Evolutionary conservation across 1,140 invertebrate species (phyloP).

Genomic region (Phymorhynchus buccinoides): DNA sequence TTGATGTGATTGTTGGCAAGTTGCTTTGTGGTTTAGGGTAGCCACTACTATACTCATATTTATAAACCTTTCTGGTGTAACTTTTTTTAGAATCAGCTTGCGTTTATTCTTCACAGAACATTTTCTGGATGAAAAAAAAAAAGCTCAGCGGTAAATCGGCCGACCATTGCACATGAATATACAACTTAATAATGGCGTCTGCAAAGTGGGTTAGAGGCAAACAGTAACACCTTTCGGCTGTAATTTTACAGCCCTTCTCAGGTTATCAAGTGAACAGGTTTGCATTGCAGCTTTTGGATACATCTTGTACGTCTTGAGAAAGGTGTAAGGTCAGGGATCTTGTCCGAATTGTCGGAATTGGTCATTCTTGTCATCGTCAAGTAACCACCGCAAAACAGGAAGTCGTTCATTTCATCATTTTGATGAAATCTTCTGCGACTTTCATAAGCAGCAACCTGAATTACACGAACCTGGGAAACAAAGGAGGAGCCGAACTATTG

Average conservation of each 20-base stretch:
- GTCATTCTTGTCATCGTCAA: not conserved
- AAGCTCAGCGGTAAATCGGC: not conserved
- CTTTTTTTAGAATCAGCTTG: not conserved
- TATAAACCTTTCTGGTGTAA: not conserved
- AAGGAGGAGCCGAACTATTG: slow-evolving; percentile 11
- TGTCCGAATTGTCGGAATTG: not conserved
- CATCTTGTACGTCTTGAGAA: slow-evolving; percentile 15
- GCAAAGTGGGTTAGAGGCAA: slow-evolving; percentile 3
- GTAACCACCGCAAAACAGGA: not conserved
- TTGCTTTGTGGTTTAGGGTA: not conserved
- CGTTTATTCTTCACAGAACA: not conserved
- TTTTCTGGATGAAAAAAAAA: slow-evolving; percentile 15
- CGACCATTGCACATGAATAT: not conserved
- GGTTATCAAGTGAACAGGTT: slow-evolving; percentile 40
- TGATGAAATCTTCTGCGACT: slow-evolving; percentile 9
- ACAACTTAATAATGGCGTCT: slow-evolving; percentile 38
- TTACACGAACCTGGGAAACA: slow-evolving; percentile 39
- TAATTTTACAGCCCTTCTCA: slow-evolving; percentile 30
- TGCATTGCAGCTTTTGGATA: slow-evolving; percentile 29
- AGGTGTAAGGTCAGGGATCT: not conserved
- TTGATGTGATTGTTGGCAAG: no score
- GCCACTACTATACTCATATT: not conserved
- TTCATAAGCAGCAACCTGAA: slow-evolving; percentile 34
- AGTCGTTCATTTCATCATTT: slow-evolving; percentile 3
- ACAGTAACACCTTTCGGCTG: slow-evolving; percentile 15